Percentiles rank a stretch among this genome's conserved stretches.
Evolutionary conservation across 1,140 invertebrate species (phyloP).

Genomic region (Wiebesia pumilae): DNA sequence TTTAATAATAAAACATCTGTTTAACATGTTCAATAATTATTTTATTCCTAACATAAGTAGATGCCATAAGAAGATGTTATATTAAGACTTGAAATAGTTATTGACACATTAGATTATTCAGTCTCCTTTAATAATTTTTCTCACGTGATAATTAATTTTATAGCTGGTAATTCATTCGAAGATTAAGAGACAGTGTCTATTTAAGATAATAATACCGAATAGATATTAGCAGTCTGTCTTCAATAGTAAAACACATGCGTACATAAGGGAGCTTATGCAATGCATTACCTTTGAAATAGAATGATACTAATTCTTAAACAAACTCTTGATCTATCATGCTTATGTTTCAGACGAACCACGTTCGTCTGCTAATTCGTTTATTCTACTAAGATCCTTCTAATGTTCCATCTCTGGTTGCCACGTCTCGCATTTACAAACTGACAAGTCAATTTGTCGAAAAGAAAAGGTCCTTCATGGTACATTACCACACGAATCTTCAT

Average conservation of each 20-base stretch:
- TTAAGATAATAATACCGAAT: background rate
- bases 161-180: background rate
- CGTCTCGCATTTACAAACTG: background rate
- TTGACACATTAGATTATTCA: too few relatives aligned
- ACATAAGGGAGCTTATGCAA: background rate
- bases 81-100: too few relatives aligned
- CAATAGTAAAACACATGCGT: background rate
- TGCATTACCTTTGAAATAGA: conserved; percentile 10
- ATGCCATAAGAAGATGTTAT: too few relatives aligned
- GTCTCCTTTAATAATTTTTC: too few relatives aligned
- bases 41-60: too few relatives aligned
- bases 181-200: background rate
- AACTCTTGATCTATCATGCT: conserved; percentile 3
- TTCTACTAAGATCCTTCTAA: conserved; percentile 39
- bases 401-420: conserved; percentile 3
- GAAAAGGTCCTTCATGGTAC: background rate
- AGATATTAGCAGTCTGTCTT: background rate
- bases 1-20: too few relatives aligned
- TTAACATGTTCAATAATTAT: too few relatives aligned
- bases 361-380: conserved; percentile 4
- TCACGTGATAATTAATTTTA: background rate
- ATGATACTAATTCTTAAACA: conserved; percentile 35
- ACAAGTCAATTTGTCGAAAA: conserved; percentile 45
- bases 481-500: background rate
- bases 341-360: background rate